Evolutionary conservation across 1,140 invertebrate genomes (phyloP).

Genomic region (Drosophila parabipectinata): DNA sequence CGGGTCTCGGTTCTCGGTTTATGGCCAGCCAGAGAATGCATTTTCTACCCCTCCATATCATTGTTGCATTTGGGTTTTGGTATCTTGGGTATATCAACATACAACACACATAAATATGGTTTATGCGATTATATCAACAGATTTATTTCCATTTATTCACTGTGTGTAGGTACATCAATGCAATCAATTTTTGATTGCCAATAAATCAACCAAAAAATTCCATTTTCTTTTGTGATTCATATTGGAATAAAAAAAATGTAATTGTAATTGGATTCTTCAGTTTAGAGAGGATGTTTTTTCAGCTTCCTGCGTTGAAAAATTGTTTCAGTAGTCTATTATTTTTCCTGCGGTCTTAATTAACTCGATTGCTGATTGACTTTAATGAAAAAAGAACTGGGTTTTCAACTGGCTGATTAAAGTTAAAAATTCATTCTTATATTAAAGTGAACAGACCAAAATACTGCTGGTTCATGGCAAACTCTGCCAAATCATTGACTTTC

Average conservation of each 20-base stretch:
- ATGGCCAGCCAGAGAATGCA: conserved; percentile 14
- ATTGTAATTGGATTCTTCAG: no score
- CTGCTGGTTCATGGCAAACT: conserved; percentile 8
- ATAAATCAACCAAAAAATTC: conserved; percentile 29
- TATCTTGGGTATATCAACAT: neutral
- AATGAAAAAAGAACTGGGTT: neutral
- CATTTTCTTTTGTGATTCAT: conserved; percentile 1
- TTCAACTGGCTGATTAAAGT: neutral
- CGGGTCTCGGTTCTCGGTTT: no score
- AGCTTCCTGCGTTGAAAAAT: no score
- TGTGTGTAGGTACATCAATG: conserved; percentile 1
- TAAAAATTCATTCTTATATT: no score
- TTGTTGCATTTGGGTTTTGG: conserved; percentile 34
- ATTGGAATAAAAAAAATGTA: neutral
- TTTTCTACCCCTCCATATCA: conserved; percentile 9
- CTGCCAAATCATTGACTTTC: conserved; percentile 29
- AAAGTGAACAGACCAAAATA: neutral
- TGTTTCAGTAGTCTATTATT: neutral
- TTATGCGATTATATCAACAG: conserved; percentile 44
- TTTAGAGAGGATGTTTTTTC: no score
- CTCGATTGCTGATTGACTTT: neutral
- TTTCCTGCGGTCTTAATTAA: neutral
- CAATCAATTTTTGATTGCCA: conserved; percentile 40
- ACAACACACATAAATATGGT: conserved; percentile 14
- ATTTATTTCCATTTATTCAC: conserved; percentile 32